Percentiles rank a stretch among this genome's conserved stretches.
Conservation (phyloP, 1,140 invertebrate species). For the Orius insidiosus region DNA sequence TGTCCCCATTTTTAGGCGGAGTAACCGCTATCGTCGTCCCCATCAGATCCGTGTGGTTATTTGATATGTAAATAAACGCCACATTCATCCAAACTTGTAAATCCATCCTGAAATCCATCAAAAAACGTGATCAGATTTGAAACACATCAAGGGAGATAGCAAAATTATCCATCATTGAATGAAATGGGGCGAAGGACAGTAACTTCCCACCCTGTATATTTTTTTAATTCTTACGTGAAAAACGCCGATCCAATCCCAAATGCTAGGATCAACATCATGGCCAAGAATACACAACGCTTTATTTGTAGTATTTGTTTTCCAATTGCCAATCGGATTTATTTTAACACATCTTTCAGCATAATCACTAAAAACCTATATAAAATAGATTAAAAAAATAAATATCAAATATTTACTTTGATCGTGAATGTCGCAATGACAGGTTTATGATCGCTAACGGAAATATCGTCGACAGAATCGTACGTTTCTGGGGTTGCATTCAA, state of each 20-base stretch:
- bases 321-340: conserved; percentile 43
- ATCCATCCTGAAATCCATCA: conserved; percentile 40
- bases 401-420: conserved; percentile 34
- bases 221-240: conserved; percentile 37
- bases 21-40: conserved; percentile 13
- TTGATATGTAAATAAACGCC: conserved; percentile 55
- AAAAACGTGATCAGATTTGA: conserved; percentile 1
- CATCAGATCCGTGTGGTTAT: conserved; percentile 11
- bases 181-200: background rate
- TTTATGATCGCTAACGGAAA: conserved; percentile 68
- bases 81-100: conserved; percentile 59
- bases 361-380: conserved; percentile 44
- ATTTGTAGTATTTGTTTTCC: conserved; percentile 29
- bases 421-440: conserved; percentile 56
- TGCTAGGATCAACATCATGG: conserved; percentile 37
- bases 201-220: background rate
- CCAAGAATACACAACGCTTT: conserved; percentile 14
- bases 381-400: background rate
- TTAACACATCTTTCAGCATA: conserved; percentile 46
- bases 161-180: background rate
- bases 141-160: background rate
- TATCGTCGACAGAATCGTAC: conserved; percentile 51
- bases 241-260: conserved; percentile 67
- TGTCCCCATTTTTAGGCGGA: conserved; percentile 13
- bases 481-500: conserved; percentile 42